These are phyloP conservation scores for Uromys caudimaculatus DNA, from an alignment of 2,797 vertebrate species.

Conservation along the genomic window DNA sequence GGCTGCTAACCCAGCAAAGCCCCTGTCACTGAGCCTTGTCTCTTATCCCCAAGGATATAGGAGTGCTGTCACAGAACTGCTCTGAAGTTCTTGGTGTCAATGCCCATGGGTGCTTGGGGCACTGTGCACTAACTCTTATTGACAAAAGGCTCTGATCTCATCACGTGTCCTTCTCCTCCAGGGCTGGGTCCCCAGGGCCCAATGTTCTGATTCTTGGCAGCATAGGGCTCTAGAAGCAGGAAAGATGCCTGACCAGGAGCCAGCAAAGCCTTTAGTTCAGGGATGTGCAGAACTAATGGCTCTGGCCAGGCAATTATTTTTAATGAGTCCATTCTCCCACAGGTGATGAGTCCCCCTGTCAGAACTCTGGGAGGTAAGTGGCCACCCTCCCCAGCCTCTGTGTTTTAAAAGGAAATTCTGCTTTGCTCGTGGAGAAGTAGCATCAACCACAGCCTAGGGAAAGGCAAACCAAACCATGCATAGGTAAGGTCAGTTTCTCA, in stretches of 20 bases:
- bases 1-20: background rate
- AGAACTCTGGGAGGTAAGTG: background rate
- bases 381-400: background rate
- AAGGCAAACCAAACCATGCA: background rate
- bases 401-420: background rate
- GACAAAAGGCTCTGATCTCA: background rate
- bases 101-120: fast-evolving
- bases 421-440: background rate
- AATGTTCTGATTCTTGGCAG: background rate
- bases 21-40: background rate
- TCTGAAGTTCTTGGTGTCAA: background rate
- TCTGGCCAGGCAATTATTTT: slow-evolving; percentile 71
- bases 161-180: background rate
- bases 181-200: background rate
- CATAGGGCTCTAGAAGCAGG: background rate
- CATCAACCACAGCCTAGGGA: background rate
- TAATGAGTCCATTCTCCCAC: slow-evolving; percentile 56
- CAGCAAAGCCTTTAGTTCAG: background rate
- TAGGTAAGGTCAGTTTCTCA: too few species aligned
- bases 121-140: background rate
- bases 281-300: slow-evolving; percentile 2
- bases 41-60: background rate
- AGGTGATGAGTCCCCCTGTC: background rate
- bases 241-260: background rate
- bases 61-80: fast-evolving